Conservation (phyloP, 1,140 invertebrate genomes). For the Drosophila pseudoananassae region DNA sequence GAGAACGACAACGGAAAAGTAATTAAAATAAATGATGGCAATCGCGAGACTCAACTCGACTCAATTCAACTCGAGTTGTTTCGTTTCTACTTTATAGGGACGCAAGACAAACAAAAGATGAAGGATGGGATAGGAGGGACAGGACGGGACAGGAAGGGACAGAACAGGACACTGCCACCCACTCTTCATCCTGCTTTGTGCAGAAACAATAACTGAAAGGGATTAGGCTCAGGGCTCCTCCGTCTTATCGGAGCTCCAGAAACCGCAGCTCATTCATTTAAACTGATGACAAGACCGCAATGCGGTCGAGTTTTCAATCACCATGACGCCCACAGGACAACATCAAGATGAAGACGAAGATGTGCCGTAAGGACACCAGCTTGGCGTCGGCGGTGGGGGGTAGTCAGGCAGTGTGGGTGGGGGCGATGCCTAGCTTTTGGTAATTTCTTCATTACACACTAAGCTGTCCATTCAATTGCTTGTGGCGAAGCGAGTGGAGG, state of each 20-base stretch:
- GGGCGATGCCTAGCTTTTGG: slow-evolving; percentile 49
- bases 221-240: slow-evolving; percentile 63
- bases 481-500: background rate
- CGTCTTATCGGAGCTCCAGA: slow-evolving; percentile 64
- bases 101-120: background rate
- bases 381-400: background rate
- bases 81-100: slow-evolving; percentile 1
- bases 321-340: slow-evolving; percentile 64
- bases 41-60: slow-evolving; percentile 53
- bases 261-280: slow-evolving; percentile 72
- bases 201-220: slow-evolving; percentile 54
- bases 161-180: background rate
- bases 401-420: background rate
- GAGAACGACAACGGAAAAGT: slow-evolving; percentile 63
- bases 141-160: background rate
- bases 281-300: slow-evolving; percentile 79
- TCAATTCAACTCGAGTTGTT: slow-evolving; percentile 22
- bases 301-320: slow-evolving; percentile 80
- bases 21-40: slow-evolving; percentile 82
- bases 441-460: slow-evolving; percentile 79
- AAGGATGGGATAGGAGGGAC: background rate
- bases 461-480: slow-evolving; percentile 73
- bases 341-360: slow-evolving; percentile 44
- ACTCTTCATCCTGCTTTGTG: slow-evolving; percentile 8
- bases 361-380: slow-evolving; percentile 4